phyloP scores from a whole-genome alignment of 2,888 invertebrate genomes.

The Sinodicranocentrus sp. region DNA sequence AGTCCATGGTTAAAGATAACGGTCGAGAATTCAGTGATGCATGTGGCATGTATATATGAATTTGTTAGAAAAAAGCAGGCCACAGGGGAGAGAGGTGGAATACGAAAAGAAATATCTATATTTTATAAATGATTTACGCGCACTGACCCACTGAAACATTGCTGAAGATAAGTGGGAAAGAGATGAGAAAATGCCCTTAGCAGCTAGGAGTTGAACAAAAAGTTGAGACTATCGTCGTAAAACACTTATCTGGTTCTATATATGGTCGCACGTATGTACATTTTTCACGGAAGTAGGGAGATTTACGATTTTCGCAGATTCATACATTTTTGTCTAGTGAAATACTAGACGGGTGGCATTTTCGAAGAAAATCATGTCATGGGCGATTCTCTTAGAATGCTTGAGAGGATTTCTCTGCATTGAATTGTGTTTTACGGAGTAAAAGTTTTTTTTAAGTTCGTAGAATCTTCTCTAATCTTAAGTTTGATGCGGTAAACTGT shows the following conservation, averaged over 20 bases:
- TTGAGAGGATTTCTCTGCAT: not conserved
- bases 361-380: conserved; percentile 23
- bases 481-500: too few species aligned
- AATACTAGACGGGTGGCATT: not conserved
- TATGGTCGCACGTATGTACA: too few species aligned
- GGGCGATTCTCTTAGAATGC: conserved; percentile 23
- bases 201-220: not conserved
- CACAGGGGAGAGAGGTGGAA: not conserved
- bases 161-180: not conserved
- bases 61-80: not conserved
- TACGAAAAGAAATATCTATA: too few species aligned
- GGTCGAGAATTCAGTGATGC: too few species aligned
- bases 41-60: too few species aligned
- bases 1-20: too few species aligned
- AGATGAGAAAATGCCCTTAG: not conserved
- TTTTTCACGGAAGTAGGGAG: conserved; percentile 15
- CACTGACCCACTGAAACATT: conserved; percentile 22
- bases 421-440: conserved; percentile 8
- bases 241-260: too few species aligned
- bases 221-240: not conserved
- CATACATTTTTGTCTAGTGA: conserved; percentile 11
- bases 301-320: conserved; percentile 18
- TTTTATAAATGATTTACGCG: conserved; percentile 16
- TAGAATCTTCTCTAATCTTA: too few species aligned
- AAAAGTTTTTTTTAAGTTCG: not conserved